These are phyloP conservation scores for Amorpha juglandis DNA, from an alignment of 2,888 invertebrate species.

Conservation along the genomic window DNA sequence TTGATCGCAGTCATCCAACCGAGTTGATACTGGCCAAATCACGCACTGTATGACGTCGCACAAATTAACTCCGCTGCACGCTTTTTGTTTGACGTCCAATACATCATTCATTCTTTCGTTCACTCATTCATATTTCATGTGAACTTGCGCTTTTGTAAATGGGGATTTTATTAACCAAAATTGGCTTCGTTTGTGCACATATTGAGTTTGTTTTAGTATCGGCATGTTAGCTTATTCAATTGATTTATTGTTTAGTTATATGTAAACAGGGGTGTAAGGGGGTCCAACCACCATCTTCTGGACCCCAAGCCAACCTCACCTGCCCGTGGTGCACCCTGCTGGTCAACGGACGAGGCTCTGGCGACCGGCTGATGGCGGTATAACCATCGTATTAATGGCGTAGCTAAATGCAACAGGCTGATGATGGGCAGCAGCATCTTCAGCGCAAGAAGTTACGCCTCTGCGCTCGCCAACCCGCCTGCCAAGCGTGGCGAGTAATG, in stretches of 20 bases:
- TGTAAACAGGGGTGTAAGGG: background rate
- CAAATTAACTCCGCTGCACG: conserved; percentile 31
- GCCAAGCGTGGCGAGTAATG: no score
- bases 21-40: conserved; percentile 44
- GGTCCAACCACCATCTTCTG: no score
- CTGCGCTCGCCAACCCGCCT: no score
- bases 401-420: no score
- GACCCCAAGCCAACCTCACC: no score
- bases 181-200: conserved; percentile 22
- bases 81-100: conserved; percentile 32
- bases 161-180: conserved; percentile 28
- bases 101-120: conserved; percentile 33
- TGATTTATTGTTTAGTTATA: background rate
- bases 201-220: background rate
- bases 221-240: background rate
- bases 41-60: conserved; percentile 37
- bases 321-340: no score
- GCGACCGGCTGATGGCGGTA: no score
- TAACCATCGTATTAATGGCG: no score
- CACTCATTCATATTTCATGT: conserved; percentile 28
- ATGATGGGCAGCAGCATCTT: no score
- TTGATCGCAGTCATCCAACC: conserved; percentile 43
- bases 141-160: conserved; percentile 28
- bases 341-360: no score
- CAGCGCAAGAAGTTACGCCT: no score